Evolutionary conservation across 2,888 invertebrate species (phyloP).

Genomic region (Melolontha melolontha): DNA sequence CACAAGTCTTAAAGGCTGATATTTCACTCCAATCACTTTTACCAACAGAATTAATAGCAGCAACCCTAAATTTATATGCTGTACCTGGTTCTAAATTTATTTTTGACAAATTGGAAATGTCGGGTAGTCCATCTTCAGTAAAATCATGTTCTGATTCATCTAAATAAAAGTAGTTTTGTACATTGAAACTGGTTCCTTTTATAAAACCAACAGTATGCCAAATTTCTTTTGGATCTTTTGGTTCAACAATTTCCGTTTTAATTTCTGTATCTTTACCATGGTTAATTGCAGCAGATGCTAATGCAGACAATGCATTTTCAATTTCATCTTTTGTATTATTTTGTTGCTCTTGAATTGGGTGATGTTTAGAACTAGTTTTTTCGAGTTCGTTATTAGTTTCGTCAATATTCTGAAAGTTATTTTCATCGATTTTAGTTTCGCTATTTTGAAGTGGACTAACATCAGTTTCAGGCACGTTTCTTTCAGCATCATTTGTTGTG

Average conservation of each 20-base stretch:
- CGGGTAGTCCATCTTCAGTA: conserved; percentile 79
- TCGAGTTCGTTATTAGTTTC: conserved; percentile 3
- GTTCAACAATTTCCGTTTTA: conserved; percentile 32
- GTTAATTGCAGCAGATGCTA: conserved; percentile 65
- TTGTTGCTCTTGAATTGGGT: conserved; percentile 5
- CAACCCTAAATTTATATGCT: conserved; percentile 94
- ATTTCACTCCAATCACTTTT: conserved; percentile 93
- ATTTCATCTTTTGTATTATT: conserved; percentile 33
- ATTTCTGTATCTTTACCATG: conserved; percentile 54
- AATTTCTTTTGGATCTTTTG: conserved; percentile 70
- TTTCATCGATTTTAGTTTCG: conserved; percentile 2
- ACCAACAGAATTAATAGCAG: conserved; percentile 94
- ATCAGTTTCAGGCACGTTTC: neutral
- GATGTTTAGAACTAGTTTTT: conserved; percentile 16
- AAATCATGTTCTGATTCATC: conserved; percentile 74
- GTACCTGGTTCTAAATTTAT: conserved; percentile 75
- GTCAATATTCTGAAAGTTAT: neutral
- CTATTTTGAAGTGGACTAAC: conserved; percentile 3
- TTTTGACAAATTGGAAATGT: conserved; percentile 75
- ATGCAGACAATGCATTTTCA: conserved; percentile 61
- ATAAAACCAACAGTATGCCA: conserved; percentile 97
- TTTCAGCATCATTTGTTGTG: neutral
- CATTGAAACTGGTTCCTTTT: conserved; percentile 84
- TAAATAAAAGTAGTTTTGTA: conserved; percentile 76
- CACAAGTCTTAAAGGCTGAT: conserved; percentile 94